Evolutionary conservation across 2,888 invertebrate genomes (phyloP).

Genomic region (Abscondita cerata): DNA sequence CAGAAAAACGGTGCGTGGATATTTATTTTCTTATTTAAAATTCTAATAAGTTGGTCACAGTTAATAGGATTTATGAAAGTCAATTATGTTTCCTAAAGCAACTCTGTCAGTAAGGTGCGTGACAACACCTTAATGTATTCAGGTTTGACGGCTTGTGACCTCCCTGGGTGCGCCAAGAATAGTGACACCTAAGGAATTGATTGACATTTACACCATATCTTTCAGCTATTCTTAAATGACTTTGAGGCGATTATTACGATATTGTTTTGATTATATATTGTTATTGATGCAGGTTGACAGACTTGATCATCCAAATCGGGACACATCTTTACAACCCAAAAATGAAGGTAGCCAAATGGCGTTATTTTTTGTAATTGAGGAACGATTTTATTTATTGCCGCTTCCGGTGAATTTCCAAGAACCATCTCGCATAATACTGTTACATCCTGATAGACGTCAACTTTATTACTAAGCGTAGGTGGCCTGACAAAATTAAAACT

Average conservation of each 20-base stretch:
- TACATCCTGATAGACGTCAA: neutral
- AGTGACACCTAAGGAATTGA: conserved; percentile 45
- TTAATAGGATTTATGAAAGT: conserved; percentile 48
- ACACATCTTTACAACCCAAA: no score
- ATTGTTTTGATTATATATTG: conserved; percentile 29
- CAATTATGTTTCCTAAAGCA: conserved; percentile 41
- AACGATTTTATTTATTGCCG: no score
- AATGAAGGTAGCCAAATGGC: no score
- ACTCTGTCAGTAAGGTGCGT: conserved; percentile 33
- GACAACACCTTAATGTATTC: conserved; percentile 35
- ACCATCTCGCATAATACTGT: neutral
- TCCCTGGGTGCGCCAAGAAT: conserved; percentile 49
- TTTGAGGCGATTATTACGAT: conserved; percentile 38
- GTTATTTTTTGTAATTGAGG: no score
- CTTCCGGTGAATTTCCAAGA: conserved; percentile 1
- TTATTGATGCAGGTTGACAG: conserved; percentile 20
- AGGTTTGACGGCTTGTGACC: conserved; percentile 38
- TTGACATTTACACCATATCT: conserved; percentile 47
- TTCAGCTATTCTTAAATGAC: conserved; percentile 36
- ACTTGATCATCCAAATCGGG: neutral
- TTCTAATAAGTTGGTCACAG: conserved; percentile 45
- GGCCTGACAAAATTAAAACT: neutral
- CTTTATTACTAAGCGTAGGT: conserved; percentile 6
- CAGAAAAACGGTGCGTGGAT: neutral
- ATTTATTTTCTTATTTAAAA: conserved; percentile 34